Conservation (phyloP, 2,888 invertebrate species). For the Teleiodes luculella region DNA sequence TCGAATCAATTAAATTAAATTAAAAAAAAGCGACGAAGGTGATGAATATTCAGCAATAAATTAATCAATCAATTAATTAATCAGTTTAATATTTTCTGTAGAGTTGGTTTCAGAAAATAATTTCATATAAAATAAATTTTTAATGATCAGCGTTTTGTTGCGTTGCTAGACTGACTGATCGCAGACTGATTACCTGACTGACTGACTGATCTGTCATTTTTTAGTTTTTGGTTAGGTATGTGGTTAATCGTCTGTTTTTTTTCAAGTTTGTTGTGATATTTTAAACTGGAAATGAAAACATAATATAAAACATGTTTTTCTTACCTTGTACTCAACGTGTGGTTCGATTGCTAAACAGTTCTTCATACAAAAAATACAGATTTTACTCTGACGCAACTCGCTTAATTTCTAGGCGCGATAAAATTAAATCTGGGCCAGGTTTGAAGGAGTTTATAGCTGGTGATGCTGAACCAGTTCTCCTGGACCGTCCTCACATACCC, state of each 20-base stretch:
- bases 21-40: no score
- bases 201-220: neutral
- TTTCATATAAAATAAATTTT: no score
- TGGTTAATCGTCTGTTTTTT: neutral
- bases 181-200: no score
- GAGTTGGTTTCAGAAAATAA: no score
- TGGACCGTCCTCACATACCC: conserved; percentile 56
- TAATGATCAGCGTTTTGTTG: no score
- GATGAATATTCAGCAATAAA: no score
- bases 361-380: conserved; percentile 38
- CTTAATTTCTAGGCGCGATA: conserved; percentile 42
- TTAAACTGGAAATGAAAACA: neutral
- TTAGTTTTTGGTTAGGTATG: neutral
- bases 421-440: conserved; percentile 74
- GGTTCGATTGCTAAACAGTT: conserved; percentile 30
- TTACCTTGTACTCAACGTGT: conserved; percentile 35
- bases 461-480: conserved; percentile 38
- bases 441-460: conserved; percentile 75
- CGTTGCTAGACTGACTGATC: no score
- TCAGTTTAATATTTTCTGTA: no score
- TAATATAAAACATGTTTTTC: conserved; percentile 35
- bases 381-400: conserved; percentile 44
- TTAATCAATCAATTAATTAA: no score
- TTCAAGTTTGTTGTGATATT: neutral
- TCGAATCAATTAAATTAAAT: no score